Evolutionary conservation across 2,888 invertebrate genomes (phyloP), one percentile per base, ranked within the genome.

Genomic region (Netelia virgata): DNA sequence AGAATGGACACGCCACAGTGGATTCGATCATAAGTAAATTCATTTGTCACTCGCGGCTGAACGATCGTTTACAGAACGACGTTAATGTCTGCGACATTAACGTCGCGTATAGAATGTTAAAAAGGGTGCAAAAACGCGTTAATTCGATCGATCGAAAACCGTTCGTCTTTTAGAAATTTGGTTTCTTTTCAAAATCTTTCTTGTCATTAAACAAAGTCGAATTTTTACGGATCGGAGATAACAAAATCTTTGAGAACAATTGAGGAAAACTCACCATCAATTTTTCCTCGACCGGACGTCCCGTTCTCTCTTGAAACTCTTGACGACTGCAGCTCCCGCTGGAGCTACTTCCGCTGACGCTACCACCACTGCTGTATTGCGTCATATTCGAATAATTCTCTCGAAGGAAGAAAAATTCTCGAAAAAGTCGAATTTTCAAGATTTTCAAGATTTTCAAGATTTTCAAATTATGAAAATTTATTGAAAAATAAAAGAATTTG

Each of bases 301-400:
- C 81, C 28, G 83, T 59, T 28, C 86, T 87, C 69, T 90, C 89
- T 77, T 91, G 90, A 36, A 91, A 89, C 36, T 90, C 89, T 3
- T 86, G 88, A 70, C 88, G 89, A 69, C 88, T 85, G 61, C 86
- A 88, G 69, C 87, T 90, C 41, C 91, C 90, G 76, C 91, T 90
- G 8, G 89, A 88, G 82, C 91, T 92, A 81, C 91, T 91, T 66
- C 90, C 90, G 84, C 92, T 91, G 66, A 90, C 91, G 79, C 90
- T 90, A 50, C 91, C 90, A 76, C 91, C 90, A 77, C 91, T 92
- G 79, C 91, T 91, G 75, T 90, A 91, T 84, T 92, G 92, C 84
- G 91, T 91, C 91, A 92, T 91, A 14, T 47, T 75, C n/a, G 0
- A n/a, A 14, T 14, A 14, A 28, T 28, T 28, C 28, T 0, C 5